Evolutionary conservation across 2,113 vertebrate species (phyloP), one percentile per base, ranked within the genome.

Genomic region (Calidris pugnax): DNA sequence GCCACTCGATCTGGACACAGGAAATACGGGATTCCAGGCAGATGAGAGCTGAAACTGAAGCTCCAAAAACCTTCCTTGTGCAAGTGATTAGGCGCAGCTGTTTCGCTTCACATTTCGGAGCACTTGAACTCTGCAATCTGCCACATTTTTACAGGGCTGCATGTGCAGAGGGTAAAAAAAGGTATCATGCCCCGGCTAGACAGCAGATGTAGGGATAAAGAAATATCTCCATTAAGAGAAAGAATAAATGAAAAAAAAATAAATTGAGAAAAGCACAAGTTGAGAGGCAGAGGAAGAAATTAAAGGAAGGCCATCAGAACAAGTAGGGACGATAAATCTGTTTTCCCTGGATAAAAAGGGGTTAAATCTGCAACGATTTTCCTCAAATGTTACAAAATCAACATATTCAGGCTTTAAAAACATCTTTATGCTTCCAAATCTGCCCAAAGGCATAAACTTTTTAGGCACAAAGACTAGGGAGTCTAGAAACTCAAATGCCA

Each of bases 11-110:
- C 98, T 98, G 97, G 96, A 98, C 94, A 98, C 96, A 98, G 98
- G 98, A 98, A 99, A 98, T 98, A 98, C 56, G 94, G 97, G 98
- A 98, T 98, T 99, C 97, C 97, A 98, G 98, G 98, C 97, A 98
- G 98, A 99, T 98, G 98, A 98, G 98, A 98, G 96, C 84, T 98
- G 98, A 99, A 99, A 98, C 98, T 97, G 98, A 98, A 98, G 97
- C 97, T 98, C 98, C 98, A 94, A 97, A 98, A 96, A 89, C 97
- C 82, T 98, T 97, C 95, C 98, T 98, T 98, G 97, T 98, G 98
- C 95, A 98, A 97, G 96, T 98, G 98, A 98, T 99, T 98, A 98
- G 89, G 93, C 93, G 92, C 97, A 98, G 98, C 98, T 99, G 98
- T 98, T 99, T 98, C 87, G 97, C 98, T 98, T 99, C 98, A 98